Evolutionary conservation across 2,113 vertebrate genomes (phyloP).

Genomic region (Campylomormyrus tamandua): DNA sequence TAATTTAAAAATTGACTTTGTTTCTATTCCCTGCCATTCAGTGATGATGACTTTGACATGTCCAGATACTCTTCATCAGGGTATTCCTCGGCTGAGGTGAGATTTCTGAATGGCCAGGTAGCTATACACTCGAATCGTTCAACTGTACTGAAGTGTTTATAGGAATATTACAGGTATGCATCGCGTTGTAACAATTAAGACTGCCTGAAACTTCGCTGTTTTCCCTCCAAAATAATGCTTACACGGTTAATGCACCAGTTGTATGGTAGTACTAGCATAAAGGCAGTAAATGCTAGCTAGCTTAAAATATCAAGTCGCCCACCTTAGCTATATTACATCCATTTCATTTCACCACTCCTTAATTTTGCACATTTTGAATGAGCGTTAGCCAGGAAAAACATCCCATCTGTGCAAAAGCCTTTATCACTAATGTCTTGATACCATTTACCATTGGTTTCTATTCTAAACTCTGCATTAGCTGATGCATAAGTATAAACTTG

Average conservation of each 20-base stretch:
- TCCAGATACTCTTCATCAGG: slow-evolving; percentile 98
- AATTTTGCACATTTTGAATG: background rate
- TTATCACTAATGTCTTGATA: background rate
- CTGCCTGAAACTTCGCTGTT: background rate
- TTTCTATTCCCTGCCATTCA: slow-evolving; percentile 48
- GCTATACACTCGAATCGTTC: slow-evolving; percentile 39
- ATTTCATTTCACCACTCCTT: background rate
- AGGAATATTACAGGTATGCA: background rate
- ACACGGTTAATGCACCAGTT: background rate
- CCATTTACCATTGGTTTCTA: background rate
- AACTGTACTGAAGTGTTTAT: background rate
- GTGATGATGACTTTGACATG: slow-evolving; percentile 98
- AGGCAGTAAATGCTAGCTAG: background rate
- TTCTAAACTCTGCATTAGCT: background rate
- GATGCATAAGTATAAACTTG: background rate
- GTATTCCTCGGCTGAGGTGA: slow-evolving; percentile 98
- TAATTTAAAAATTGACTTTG: background rate
- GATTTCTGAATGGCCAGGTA: slow-evolving; percentile 67
- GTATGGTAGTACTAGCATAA: background rate
- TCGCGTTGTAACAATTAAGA: background rate
- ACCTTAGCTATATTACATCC: background rate
- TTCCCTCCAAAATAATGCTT: background rate
- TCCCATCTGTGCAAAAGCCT: background rate
- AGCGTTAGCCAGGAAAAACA: background rate
- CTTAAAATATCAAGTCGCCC: background rate